phyloP scores from a whole-genome alignment of 1,140 invertebrate genomes.

The Aleiodes sp. region DNA sequence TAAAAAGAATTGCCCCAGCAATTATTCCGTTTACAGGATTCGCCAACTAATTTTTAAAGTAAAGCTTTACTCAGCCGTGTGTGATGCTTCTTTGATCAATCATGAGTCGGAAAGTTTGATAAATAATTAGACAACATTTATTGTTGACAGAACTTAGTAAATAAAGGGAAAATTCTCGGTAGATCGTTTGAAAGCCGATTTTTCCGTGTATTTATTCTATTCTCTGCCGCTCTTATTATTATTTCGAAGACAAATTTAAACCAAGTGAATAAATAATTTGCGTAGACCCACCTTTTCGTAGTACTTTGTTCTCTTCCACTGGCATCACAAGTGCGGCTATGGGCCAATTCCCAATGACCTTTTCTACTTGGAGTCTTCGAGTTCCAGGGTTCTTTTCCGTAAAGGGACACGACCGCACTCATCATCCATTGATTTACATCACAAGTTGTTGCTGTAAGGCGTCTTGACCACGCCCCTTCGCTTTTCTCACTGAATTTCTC shows the following conservation, averaged over 20 bases:
- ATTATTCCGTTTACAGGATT: no score
- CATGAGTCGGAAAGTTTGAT: background rate
- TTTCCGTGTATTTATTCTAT: conserved; percentile 21
- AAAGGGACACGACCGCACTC: conserved; percentile 33
- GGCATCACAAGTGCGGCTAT: conserved; percentile 12
- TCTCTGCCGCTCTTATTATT: background rate
- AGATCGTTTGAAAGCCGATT: background rate
- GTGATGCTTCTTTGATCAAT: conserved; percentile 2
- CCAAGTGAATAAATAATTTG: conserved; percentile 42
- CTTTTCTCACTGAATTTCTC: conserved; percentile 26
- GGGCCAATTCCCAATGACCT: conserved; percentile 16
- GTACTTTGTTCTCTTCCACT: conserved; percentile 32
- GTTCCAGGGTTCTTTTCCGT: conserved; percentile 11
- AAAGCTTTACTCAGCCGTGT: no score
- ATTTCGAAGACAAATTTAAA: conserved; percentile 26
- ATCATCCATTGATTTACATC: conserved; percentile 45
- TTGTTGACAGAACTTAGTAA: background rate
- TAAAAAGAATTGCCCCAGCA: no score
- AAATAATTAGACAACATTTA: conserved; percentile 3
- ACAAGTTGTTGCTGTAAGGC: conserved; percentile 38
- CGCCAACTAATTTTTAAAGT: no score
- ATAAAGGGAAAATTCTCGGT: background rate
- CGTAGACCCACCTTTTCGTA: conserved; percentile 38
- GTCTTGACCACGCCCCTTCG: conserved; percentile 18
- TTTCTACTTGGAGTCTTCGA: conserved; percentile 18